A percentile compares a stretch with the other conserved stretches of the same genome.
Conservation (phyloP, 2,113 vertebrate genomes). For the Neotragus pygmaeus region DNA sequence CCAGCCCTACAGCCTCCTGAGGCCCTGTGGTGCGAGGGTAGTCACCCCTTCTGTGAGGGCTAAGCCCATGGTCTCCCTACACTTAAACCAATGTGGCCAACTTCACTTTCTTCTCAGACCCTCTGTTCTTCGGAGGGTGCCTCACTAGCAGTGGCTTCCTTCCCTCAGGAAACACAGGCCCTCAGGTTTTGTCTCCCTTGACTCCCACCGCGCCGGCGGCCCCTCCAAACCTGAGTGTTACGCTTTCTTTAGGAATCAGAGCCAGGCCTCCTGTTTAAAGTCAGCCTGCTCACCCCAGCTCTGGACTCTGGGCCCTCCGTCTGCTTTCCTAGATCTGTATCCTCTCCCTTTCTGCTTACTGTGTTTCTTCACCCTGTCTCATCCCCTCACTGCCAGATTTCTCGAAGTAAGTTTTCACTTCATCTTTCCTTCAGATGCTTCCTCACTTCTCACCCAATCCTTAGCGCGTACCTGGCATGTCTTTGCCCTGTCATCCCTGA, state of each 20-base stretch:
- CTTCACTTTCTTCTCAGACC: background rate
- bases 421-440: background rate
- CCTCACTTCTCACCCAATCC: background rate
- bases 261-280: background rate
- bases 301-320: background rate
- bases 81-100: background rate
- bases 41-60: background rate
- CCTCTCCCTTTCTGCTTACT: background rate
- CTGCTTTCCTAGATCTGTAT: fast-evolving
- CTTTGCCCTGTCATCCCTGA: background rate
- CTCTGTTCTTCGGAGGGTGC: background rate
- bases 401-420: background rate
- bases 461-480: background rate
- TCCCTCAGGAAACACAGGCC: background rate
- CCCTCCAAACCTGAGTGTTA: background rate
- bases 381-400: background rate
- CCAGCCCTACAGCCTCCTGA: background rate
- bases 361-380: background rate
- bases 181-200: background rate
- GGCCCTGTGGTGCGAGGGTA: background rate
- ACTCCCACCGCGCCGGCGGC: background rate
- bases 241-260: background rate
- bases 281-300: background rate
- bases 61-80: background rate
- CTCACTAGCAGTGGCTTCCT: background rate